These are phyloP conservation scores for Anabacerthia variegaticeps DNA, from an alignment of 2,797 vertebrate genomes.

Conservation along the genomic window DNA sequence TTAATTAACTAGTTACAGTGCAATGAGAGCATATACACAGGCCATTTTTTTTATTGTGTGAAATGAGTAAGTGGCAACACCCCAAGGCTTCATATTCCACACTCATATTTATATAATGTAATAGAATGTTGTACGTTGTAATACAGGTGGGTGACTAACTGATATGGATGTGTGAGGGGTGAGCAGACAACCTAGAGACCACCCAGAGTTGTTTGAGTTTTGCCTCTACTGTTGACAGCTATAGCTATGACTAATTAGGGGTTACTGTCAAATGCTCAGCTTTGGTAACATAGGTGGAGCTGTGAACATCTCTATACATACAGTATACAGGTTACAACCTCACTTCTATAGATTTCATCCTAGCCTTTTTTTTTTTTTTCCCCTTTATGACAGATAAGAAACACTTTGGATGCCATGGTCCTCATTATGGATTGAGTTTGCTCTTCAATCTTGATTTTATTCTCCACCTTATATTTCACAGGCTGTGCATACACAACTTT, in stretches of 20 bases:
- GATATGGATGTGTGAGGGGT: not conserved
- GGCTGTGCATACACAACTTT: not conserved
- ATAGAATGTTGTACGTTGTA: not conserved
- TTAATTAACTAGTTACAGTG: not conserved
- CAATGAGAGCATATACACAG: not conserved
- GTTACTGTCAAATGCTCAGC: not conserved
- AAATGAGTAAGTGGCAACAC: not conserved
- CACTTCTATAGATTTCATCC: not conserved
- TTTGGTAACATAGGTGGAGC: not conserved
- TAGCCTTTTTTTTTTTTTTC: not conserved
- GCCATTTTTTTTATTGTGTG: not conserved
- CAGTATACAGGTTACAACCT: not conserved
- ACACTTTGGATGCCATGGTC: not conserved
- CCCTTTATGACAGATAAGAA: not conserved
- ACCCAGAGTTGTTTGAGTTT: conserved; percentile 17
- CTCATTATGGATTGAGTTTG: not conserved
- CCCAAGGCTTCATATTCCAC: conserved; percentile 9
- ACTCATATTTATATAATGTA: not conserved
- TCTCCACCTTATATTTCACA: not conserved
- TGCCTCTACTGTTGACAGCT: not conserved
- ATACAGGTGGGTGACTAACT: conserved; percentile 24
- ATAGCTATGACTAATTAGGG: not conserved
- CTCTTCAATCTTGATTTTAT: not conserved
- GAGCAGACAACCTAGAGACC: not conserved
- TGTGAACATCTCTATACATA: not conserved